Evolutionary conservation across 2,113 vertebrate genomes (phyloP), one percentile per base, ranked within the genome.

Genomic region (Xenus cinereus): DNA sequence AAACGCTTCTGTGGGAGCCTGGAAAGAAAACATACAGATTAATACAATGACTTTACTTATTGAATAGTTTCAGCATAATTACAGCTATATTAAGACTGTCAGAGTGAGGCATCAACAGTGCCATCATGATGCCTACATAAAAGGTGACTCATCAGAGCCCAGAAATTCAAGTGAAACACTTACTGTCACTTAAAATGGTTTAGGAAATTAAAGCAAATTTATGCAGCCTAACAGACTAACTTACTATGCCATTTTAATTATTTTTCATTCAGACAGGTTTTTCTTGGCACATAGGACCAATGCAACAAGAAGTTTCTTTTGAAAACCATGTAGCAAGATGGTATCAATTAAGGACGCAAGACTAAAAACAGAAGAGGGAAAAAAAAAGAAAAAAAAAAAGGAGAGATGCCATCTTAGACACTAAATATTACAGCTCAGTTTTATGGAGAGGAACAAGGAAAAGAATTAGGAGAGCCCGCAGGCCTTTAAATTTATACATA

Each of bases 61-160:
- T 95, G 92, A 94, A 92, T 62, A 94, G 76, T 68, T 93, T 92
- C 54, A 87, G 93, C 45, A 73, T 82, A 97, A 97, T 96, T 96
- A 94, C 86, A 93, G 83, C 91, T 90, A 82, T 89, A 96, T 96
- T 94, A 94, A 92, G 92, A 68, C 59, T 96, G 95, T 93, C 97
- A 96, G 12, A 88, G 86, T 59, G 88, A 96, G 73, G 95, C 95
- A 95, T 94, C 96, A 97, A 96, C 96, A 96, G 76, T 84, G 85
- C 91, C 91, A 95, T 94, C 81, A 85, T 15, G 76, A 87, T 84
- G 94, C 96, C 97, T 96, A 95, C 95, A 95, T 56, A 90, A 84
- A 89, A 84, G 78, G 76, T 96, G 92, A 97, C 88, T 97, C 96
- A 97, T 94, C 87, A 90, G 67, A 93, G 86, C 66, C 77, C 83